Base-by-base conservation (phyloP, 2,113 vertebrate genomes). In the Chloebia gouldiae region DNA sequence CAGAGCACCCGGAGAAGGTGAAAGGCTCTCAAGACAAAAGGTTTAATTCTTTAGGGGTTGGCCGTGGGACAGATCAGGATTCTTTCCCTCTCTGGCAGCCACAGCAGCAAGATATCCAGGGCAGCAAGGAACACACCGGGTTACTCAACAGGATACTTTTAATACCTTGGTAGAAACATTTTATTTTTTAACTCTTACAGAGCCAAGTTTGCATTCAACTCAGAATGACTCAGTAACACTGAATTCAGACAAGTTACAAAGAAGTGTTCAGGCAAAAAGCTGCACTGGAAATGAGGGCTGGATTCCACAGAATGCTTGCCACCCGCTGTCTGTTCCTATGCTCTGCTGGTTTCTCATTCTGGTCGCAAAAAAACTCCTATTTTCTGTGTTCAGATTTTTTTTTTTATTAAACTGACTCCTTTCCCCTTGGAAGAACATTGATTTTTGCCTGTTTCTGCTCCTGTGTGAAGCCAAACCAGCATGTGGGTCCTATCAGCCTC, bases 21-120 rank as follows among this genome's bases (percentile, higher is more conserved):
- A 96, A 96, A 96, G 50, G 73, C 54, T 91, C 47, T 42, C n/a
- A 54, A 95, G 70, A 98, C 95, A 97, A 98, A 96, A 89, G 57
- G 44, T 90, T 93, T 65, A 47, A 28, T 96, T 97, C 47, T 90
- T 87, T 10, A 7, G 42, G 78, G 31, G 91, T 97, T 97, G 96
- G 93, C 80, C 0, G 1, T 15, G 93, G 80, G 76, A 91, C 92
- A 95, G 88, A 93, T 92, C 73, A 80, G 65, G 86, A 97, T 97
- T 96, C 90, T 93, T 97, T 97, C 84, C 83, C 81, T 95, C 60
- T 85, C 91, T 81, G 81, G 95, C 95, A 97, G 90, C n/a, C 45
- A n/a, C 54, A 81, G 45, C 39, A 6, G 72, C 66, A 51, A 94
- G 95, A 92, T 69, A 85, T 68, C 68, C 86, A 51, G 66, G 86